Evolutionary conservation across 2,113 vertebrate species (phyloP).

Genomic region (Globicephala melas): DNA sequence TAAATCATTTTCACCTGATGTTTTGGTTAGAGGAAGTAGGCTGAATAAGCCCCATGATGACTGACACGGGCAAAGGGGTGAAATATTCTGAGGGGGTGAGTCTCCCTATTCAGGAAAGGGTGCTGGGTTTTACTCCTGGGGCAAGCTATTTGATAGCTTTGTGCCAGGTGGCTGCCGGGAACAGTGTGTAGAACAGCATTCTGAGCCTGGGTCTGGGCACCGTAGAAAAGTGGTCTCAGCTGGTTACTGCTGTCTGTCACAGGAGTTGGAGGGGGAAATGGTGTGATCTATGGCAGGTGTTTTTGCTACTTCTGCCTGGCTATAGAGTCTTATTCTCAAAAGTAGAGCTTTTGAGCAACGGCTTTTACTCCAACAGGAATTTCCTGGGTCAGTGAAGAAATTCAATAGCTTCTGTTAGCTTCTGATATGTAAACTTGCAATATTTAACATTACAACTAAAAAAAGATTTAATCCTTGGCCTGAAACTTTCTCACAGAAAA

Average conservation of each 20-base stretch:
- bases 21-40: neutral
- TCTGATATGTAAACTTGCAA: neutral
- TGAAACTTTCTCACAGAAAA: neutral
- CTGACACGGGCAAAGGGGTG: neutral
- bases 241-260: neutral
- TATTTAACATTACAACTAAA: slow-evolving; percentile 4
- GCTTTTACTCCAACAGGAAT: neutral
- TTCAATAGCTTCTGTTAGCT: neutral
- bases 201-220: neutral
- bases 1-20: neutral
- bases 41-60: neutral
- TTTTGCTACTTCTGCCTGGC: neutral
- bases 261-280: neutral
- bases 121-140: neutral
- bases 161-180: neutral
- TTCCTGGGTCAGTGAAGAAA: neutral
- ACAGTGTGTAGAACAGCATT: neutral
- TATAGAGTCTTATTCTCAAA: neutral
- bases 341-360: neutral
- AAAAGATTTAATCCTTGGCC: neutral
- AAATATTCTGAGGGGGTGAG: neutral
- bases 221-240: neutral
- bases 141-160: neutral
- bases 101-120: neutral
- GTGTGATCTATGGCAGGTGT: neutral